Percentiles rank a stretch among this genome's conserved stretches.
Conservation (phyloP, 2,888 invertebrate genomes). For the Plagiodera versicolora region DNA sequence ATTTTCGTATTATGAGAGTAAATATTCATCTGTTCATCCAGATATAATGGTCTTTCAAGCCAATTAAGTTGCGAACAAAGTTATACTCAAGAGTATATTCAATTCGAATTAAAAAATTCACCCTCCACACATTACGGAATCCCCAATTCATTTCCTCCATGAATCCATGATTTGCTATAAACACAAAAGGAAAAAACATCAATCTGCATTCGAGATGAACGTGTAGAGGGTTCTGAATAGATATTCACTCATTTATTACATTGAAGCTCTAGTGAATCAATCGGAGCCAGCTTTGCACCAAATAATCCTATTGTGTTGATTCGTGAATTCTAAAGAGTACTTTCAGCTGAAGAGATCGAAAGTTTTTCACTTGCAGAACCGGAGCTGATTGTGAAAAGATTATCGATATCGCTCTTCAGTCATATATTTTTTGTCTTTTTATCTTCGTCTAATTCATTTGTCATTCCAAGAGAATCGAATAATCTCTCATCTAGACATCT, state of each 20-base stretch:
- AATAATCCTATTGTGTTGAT: slow-evolving; percentile 46
- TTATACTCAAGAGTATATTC: background rate
- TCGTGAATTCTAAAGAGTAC: slow-evolving; percentile 44
- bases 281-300: slow-evolving; percentile 33
- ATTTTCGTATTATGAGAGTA: background rate
- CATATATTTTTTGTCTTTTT: too few species aligned
- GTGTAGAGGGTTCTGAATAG: slow-evolving; percentile 22
- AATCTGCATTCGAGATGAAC: slow-evolving; percentile 18
- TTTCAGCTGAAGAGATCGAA: slow-evolving; percentile 28
- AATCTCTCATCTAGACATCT: too few species aligned
- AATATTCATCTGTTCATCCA: background rate
- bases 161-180: slow-evolving; percentile 9
- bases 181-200: slow-evolving; percentile 20
- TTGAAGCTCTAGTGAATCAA: slow-evolving; percentile 29
- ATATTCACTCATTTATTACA: slow-evolving; percentile 31
- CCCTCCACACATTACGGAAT: background rate
- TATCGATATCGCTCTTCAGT: too few species aligned
- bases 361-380: slow-evolving; percentile 12
- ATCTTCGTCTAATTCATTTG: too few species aligned
- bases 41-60: background rate
- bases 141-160: background rate
- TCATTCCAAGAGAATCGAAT: too few species aligned
- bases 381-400: too few species aligned
- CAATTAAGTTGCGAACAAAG: background rate
- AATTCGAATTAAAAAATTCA: background rate